These are phyloP conservation scores for Danio tinwini DNA, from an alignment of 2,797 vertebrate genomes.

Conservation along the genomic window DNA sequence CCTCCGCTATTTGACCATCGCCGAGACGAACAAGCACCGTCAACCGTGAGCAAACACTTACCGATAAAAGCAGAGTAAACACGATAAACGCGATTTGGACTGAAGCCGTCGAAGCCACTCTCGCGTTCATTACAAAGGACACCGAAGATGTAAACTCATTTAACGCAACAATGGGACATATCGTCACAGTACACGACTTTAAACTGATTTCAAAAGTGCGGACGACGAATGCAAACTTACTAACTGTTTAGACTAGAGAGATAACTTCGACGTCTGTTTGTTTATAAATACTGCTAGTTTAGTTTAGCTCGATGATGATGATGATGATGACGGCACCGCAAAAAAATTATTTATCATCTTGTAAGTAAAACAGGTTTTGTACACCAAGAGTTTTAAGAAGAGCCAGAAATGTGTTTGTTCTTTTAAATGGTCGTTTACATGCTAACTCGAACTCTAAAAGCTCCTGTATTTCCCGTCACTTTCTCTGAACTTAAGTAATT, in stretches of 20 bases:
- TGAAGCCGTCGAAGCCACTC: conserved; percentile 27
- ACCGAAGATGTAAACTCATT: conserved; percentile 14
- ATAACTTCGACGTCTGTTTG: neutral
- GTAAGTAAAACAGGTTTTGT: neutral
- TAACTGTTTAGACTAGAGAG: neutral
- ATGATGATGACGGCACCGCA: no score
- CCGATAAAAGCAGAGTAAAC: conserved; percentile 13
- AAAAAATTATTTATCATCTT: neutral
- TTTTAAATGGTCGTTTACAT: neutral
- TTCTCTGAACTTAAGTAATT: conserved; percentile 52
- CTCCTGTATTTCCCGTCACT: conserved; percentile 47
- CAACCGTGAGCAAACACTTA: conserved; percentile 70
- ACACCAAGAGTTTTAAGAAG: neutral
- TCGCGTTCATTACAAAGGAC: conserved; percentile 57
- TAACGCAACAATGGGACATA: conserved; percentile 54
- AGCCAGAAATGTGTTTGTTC: no score
- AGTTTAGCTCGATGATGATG: neutral
- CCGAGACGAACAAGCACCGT: conserved; percentile 81
- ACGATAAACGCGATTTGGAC: conserved; percentile 17
- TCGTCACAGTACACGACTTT: neutral
- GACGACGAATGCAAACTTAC: neutral
- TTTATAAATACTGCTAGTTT: neutral
- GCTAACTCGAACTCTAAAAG: conserved; percentile 13
- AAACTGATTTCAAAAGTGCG: neutral
- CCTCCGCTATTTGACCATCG: conserved; percentile 81